These are phyloP conservation scores for Saiga tatarica DNA, from an alignment of 2,113 vertebrate species.

Conservation along the genomic window DNA sequence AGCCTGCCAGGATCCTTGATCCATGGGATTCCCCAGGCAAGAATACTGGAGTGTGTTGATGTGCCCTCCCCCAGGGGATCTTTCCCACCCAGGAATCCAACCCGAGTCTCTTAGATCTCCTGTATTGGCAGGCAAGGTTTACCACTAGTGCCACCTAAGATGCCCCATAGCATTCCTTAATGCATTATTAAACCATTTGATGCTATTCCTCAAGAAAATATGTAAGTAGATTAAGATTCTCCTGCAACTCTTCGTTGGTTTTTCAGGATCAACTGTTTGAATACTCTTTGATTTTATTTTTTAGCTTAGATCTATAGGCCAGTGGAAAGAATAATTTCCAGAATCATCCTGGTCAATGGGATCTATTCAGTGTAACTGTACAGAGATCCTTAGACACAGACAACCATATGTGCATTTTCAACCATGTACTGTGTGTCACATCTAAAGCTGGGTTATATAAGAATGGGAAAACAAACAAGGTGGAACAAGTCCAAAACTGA, in stretches of 20 bases:
- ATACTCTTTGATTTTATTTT: constrained; percentile 13
- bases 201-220: not conserved
- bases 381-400: not conserved
- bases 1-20: not conserved
- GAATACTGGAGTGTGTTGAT: not conserved
- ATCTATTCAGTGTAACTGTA: not conserved
- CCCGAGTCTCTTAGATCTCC: not conserved
- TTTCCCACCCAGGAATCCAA: not conserved
- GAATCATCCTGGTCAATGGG: not conserved
- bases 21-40: not conserved
- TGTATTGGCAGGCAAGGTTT: not conserved
- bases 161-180: not conserved
- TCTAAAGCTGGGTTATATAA: not conserved
- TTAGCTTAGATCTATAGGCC: not conserved
- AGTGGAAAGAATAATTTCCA: not conserved
- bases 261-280: not conserved
- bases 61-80: not conserved
- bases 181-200: not conserved
- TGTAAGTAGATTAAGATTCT: not conserved
- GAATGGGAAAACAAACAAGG: not conserved
- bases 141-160: not conserved
- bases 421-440: not conserved
- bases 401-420: not conserved
- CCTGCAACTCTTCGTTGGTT: not conserved
- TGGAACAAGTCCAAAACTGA: not conserved